phyloP scores from a whole-genome alignment of 2,888 invertebrate genomes.

The Eupithecia abbreviata region DNA sequence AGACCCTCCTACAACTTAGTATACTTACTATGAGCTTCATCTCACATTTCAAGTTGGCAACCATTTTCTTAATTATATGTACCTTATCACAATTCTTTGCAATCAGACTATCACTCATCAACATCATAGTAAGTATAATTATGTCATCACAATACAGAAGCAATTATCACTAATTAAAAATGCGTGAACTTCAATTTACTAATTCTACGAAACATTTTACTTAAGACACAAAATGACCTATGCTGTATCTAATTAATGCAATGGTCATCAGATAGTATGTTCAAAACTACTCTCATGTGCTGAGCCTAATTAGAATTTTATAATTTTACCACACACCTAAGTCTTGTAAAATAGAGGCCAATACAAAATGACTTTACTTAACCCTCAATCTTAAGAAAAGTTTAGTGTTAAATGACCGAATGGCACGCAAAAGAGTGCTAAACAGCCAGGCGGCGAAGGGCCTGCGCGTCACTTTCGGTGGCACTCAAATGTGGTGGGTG shows the following conservation, averaged over 20 bases:
- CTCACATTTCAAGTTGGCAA: constrained; percentile 39
- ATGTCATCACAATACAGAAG: constrained; percentile 39
- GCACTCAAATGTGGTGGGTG: not conserved
- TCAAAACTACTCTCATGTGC: not conserved
- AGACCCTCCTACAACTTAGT: constrained; percentile 49
- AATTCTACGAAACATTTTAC: constrained; percentile 22
- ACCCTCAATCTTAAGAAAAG: constrained; percentile 25
- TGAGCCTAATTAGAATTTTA: not conserved
- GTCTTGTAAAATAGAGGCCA: constrained; percentile 32
- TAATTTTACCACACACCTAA: constrained; percentile 19
- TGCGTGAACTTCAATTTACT: constrained; percentile 28
- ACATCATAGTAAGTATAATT: constrained; percentile 41
- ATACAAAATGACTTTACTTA: constrained; percentile 27
- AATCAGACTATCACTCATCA: constrained; percentile 41
- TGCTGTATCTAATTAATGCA: constrained; percentile 25
- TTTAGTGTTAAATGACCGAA: not conserved
- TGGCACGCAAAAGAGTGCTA: constrained; percentile 1
- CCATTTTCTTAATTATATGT: constrained; percentile 40
- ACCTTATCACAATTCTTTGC: constrained; percentile 41
- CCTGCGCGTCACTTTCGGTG: not conserved
- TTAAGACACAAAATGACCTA: constrained; percentile 18
- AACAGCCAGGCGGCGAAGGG: not conserved
- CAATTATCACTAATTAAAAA: constrained; percentile 37
- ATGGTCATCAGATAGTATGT: constrained; percentile 17
- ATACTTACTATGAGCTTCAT: constrained; percentile 51